Evolutionary conservation across 2,113 vertebrate species (phyloP).

Genomic region (Crotalus tigris): DNA sequence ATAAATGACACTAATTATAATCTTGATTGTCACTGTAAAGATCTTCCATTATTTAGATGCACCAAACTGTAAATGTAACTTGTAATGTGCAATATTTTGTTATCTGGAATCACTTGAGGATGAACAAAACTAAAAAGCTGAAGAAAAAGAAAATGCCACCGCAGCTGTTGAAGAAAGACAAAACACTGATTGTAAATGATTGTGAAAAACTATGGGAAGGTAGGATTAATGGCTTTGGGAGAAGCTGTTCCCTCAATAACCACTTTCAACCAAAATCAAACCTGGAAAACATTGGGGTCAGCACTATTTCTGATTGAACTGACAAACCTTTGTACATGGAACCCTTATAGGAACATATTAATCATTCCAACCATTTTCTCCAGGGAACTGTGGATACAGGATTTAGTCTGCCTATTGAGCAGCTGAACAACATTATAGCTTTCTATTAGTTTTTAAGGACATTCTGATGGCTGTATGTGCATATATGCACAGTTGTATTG

Average conservation of each 20-base stretch:
- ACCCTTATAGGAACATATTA: neutral
- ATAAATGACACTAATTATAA: neutral
- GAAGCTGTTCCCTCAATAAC: neutral
- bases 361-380: neutral
- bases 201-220: neutral
- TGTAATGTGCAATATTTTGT: neutral
- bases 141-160: neutral
- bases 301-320: neutral
- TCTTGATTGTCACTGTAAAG: neutral
- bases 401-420: neutral
- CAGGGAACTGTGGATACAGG: neutral
- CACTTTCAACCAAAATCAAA: constrained; percentile 11
- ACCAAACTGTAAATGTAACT: neutral
- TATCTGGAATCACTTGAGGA: neutral
- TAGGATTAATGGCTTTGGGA: constrained; percentile 1
- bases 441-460: neutral
- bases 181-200: neutral
- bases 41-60: neutral
- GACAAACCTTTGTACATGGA: neutral
- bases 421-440: neutral
- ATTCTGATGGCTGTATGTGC: neutral
- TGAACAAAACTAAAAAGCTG: neutral
- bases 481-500: neutral
- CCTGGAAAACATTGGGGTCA: neutral
- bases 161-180: neutral